Conservation (phyloP, 1,140 invertebrate species). For the Arctopsyche grandis region DNA sequence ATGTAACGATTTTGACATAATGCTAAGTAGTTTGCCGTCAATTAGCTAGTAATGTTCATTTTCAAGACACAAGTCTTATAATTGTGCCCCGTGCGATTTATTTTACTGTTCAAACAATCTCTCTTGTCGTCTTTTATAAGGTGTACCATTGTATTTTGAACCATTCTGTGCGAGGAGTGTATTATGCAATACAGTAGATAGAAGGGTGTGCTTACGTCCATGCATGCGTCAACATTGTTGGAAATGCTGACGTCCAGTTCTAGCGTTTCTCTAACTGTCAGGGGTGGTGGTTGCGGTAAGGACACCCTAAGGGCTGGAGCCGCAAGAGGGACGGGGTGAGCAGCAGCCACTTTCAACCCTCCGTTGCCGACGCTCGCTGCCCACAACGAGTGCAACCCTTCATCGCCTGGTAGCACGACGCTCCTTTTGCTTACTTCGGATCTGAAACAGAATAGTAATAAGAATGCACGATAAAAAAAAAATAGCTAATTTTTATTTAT, state of each 20-base stretch:
- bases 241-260: conserved; percentile 74
- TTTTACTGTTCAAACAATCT: too few species aligned
- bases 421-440: conserved; percentile 27
- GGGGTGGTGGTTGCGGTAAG: conserved; percentile 66
- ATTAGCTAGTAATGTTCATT: too few species aligned
- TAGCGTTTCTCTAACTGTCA: conserved; percentile 70
- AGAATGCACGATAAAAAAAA: background rate
- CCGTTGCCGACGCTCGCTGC: conserved; percentile 41
- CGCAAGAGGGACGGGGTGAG: conserved; percentile 22
- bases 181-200: background rate
- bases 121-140: too few species aligned
- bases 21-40: too few species aligned
- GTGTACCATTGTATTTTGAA: too few species aligned
- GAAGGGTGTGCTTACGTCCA: conserved; percentile 68
- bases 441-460: conserved; percentile 24
- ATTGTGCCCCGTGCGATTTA: too few species aligned
- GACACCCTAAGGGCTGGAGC: conserved; percentile 65
- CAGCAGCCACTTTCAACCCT: conserved; percentile 43
- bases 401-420: conserved; percentile 34
- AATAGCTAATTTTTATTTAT: background rate
- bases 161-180: too few species aligned
- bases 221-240: conserved; percentile 73
- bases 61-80: too few species aligned
- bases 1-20: too few species aligned
- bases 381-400: conserved; percentile 40